phyloP scores from a whole-genome alignment of 1,140 invertebrate genomes.

The Dysdera silvatica region DNA sequence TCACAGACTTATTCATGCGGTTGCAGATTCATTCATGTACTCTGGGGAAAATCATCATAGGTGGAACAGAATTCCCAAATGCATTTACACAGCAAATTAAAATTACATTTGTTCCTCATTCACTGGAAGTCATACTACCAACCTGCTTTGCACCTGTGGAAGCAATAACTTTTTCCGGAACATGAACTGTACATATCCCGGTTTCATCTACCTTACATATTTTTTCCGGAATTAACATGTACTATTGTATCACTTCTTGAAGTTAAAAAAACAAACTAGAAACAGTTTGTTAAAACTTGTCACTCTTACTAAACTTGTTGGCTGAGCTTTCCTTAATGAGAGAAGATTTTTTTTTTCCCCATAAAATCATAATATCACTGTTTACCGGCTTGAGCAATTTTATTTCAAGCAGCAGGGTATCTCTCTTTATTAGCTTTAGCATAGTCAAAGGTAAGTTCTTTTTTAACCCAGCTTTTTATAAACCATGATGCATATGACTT shows the following conservation, averaged over 20 bases:
- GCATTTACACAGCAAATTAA: conserved; percentile 39
- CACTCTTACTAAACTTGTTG: conserved; percentile 11
- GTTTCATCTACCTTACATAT: conserved; percentile 4
- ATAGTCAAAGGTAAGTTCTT: conserved; percentile 8
- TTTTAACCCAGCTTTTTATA: not conserved
- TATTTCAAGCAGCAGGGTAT: conserved; percentile 1
- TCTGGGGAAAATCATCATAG: conserved; percentile 34
- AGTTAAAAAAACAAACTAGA: not conserved
- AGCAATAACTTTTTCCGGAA: conserved; percentile 40
- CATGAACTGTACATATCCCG: conserved; percentile 5
- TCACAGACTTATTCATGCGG: too few species aligned
- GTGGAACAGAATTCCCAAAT: conserved; percentile 44
- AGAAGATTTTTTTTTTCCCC: conserved; percentile 6
- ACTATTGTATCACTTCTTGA: not conserved
- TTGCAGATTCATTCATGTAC: too few species aligned
- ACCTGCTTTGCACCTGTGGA: conserved; percentile 46
- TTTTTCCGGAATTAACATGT: conserved; percentile 1
- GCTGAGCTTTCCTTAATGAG: conserved; percentile 3
- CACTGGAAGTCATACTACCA: conserved; percentile 41
- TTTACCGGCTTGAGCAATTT: conserved; percentile 5
- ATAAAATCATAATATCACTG: conserved; percentile 9
- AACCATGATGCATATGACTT: conserved; percentile 1
- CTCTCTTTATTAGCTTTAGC: conserved; percentile 3
- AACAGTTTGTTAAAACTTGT: conserved; percentile 9
- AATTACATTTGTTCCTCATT: conserved; percentile 45